These are phyloP conservation scores for Synergus gifuensis DNA, from an alignment of 2,888 invertebrate species.

Conservation along the genomic window DNA sequence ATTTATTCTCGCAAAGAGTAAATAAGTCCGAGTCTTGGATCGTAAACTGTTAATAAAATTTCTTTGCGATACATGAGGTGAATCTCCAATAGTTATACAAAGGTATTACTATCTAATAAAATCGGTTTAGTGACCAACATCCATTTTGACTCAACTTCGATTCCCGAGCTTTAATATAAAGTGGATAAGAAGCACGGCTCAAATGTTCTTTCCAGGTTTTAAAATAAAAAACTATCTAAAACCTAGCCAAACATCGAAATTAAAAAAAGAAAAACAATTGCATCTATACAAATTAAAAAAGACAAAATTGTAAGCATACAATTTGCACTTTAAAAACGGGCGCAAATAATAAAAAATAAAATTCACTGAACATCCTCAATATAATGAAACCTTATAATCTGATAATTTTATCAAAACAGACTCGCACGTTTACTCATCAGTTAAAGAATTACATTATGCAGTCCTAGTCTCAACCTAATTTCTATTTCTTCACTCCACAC, in stretches of 20 bases:
- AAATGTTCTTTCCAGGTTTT: not conserved
- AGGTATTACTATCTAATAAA: constrained; percentile 12
- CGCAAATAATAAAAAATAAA: constrained; percentile 31
- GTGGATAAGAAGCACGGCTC: not conserved
- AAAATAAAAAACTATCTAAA: constrained; percentile 11
- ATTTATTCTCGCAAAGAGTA: constrained; percentile 26
- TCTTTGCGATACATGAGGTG: constrained; percentile 19
- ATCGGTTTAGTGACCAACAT: not conserved
- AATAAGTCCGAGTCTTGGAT: constrained; percentile 28
- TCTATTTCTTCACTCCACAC: not conserved
- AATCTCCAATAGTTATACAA: constrained; percentile 30
- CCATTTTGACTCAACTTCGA: constrained; percentile 3
- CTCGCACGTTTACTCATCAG: not conserved
- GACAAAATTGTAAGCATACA: constrained; percentile 19
- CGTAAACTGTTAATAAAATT: constrained; percentile 24
- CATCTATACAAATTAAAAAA: not conserved
- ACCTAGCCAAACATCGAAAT: constrained; percentile 11
- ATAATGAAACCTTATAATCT: not conserved
- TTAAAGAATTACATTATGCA: constrained; percentile 24
- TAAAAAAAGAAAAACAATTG: not conserved
- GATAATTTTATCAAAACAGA: constrained; percentile 10
- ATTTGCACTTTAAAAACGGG: not conserved
- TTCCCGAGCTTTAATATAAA: not conserved
- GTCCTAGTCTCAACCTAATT: constrained; percentile 15
- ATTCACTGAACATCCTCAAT: constrained; percentile 2